Conservation (phyloP, 2,797 vertebrate genomes). For the Tenualosa thibaudeaui region DNA sequence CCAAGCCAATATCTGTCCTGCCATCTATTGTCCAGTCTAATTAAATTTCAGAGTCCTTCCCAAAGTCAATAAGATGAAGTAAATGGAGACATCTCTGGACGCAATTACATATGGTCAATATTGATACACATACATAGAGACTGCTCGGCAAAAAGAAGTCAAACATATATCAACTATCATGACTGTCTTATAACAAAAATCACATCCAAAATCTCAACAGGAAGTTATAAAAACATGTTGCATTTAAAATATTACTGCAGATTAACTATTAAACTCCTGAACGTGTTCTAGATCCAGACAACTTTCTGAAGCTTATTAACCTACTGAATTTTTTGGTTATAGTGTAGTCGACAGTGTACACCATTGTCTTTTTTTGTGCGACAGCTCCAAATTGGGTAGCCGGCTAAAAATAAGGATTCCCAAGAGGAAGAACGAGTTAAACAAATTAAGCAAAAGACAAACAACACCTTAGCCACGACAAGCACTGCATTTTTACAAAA, state of each 20-base stretch:
- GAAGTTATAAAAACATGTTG: background rate
- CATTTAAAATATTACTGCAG: too few species aligned
- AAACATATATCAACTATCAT: background rate
- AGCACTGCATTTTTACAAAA: background rate
- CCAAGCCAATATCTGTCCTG: constrained; percentile 35
- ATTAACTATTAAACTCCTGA: background rate
- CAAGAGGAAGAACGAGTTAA: background rate
- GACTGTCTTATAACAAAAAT: background rate
- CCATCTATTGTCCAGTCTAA: constrained; percentile 43
- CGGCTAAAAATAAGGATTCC: background rate
- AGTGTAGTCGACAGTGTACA: background rate
- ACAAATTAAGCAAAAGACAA: background rate
- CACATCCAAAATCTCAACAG: background rate
- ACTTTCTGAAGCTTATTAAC: background rate
- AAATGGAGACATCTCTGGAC: constrained; percentile 38
- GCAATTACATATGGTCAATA: constrained; percentile 24
- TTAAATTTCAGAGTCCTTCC: constrained; percentile 48
- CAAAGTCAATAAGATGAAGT: constrained; percentile 44
- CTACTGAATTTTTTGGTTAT: background rate
- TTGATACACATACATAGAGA: background rate
- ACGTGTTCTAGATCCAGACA: background rate
- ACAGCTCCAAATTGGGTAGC: background rate
- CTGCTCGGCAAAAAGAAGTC: background rate
- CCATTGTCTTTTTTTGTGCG: background rate
- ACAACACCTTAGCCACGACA: background rate